Conservation (phyloP, 92 coral and sea anemone genomes). For the Palythoa heliodiscus region DNA sequence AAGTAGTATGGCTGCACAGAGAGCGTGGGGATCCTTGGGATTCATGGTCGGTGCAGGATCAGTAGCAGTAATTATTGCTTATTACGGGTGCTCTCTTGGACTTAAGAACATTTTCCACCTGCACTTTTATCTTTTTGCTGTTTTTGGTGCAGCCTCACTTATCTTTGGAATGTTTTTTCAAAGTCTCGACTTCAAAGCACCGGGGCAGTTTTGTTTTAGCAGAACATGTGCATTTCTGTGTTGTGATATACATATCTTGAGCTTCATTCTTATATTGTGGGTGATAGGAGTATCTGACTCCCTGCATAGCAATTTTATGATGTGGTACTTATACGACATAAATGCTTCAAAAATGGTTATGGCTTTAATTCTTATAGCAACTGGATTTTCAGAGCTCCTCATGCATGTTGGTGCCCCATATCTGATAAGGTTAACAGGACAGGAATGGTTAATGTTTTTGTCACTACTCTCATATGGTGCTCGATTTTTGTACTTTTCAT, state of each 20-base stretch:
- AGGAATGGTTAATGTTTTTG: constrained; percentile 77
- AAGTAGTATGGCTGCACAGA: constrained; percentile 40
- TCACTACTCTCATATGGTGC: constrained; percentile 79
- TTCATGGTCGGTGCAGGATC: constrained; percentile 75
- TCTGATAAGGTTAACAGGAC: constrained; percentile 75
- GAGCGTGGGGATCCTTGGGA: constrained; percentile 73
- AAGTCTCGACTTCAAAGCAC: constrained; percentile 72
- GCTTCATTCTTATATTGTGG: constrained; percentile 73
- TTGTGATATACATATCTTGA: constrained; percentile 71
- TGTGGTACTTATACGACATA: constrained; percentile 97
- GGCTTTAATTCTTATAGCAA: constrained; percentile 73
- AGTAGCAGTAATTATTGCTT: constrained; percentile 66
- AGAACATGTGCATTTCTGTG: constrained; percentile 68
- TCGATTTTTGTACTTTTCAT: constrained; percentile 84
- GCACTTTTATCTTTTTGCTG: constrained; percentile 80
- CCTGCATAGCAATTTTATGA: constrained; percentile 79
- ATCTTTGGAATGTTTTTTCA: constrained; percentile 69
- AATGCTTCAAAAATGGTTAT: constrained; percentile 75
- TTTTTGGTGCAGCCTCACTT: constrained; percentile 73
- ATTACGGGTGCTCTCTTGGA: constrained; percentile 74
- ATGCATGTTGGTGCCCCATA: constrained; percentile 71
- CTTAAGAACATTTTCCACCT: constrained; percentile 79
- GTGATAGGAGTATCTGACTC: constrained; percentile 95
- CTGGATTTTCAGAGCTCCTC: constrained; percentile 81
- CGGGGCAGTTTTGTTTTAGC: constrained; percentile 68